phyloP scores from a whole-genome alignment of 1,140 invertebrate species.

The Sycophaga agraensis region DNA sequence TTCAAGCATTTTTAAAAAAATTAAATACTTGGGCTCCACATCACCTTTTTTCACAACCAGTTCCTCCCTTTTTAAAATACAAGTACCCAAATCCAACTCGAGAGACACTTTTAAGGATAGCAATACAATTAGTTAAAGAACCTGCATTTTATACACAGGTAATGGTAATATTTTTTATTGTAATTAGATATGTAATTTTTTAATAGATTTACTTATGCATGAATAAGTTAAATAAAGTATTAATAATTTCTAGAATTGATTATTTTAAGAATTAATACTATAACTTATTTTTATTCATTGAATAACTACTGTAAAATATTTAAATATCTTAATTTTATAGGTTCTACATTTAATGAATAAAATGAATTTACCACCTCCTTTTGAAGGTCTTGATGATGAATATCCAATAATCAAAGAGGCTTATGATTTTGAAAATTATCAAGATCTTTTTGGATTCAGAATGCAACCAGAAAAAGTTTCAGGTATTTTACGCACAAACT shows the following conservation, averaged over 20 bases:
- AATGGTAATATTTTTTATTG: conserved; percentile 1
- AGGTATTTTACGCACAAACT: too few relatives aligned
- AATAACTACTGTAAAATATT: too few relatives aligned
- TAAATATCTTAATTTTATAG: conserved; percentile 44
- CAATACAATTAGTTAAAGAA: conserved; percentile 70
- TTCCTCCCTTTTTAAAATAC: conserved; percentile 71
- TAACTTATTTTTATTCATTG: too few relatives aligned
- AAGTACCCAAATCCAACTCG: conserved; percentile 75
- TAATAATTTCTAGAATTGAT: background rate
- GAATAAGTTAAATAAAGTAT: too few relatives aligned
- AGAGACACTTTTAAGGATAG: conserved; percentile 76
- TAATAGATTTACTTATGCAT: too few relatives aligned
- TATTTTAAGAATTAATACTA: background rate
- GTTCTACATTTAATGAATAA: conserved; percentile 93
- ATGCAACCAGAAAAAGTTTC: conserved; percentile 45
- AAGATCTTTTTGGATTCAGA: conserved; percentile 50
- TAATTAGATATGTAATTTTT: too few relatives aligned
- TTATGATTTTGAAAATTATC: conserved; percentile 52
- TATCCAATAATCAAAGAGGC: conserved; percentile 48
- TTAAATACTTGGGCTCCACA: conserved; percentile 70
- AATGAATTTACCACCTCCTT: conserved; percentile 89
- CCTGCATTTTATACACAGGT: conserved; percentile 81
- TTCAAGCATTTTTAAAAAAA: conserved; percentile 67
- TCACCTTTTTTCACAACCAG: conserved; percentile 70
- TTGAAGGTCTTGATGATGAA: conserved; percentile 62